Percentiles rank a stretch among this genome's conserved stretches.
Evolutionary conservation across 2,888 invertebrate species (phyloP).

Genomic region (Dolomedes plantarius): DNA sequence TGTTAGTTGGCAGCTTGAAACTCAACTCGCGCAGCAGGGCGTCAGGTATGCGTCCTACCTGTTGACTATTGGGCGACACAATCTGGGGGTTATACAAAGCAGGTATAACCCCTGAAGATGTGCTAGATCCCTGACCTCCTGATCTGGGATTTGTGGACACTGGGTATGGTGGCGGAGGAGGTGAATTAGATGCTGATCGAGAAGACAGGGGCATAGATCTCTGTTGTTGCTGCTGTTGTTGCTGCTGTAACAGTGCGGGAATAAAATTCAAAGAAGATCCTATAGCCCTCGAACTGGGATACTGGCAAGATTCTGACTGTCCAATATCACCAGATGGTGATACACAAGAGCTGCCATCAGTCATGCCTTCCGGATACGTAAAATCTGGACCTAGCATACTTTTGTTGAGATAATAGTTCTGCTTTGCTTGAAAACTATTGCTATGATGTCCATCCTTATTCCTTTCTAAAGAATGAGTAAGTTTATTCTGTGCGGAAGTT

Average conservation of each 20-base stretch:
- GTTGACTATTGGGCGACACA: conserved; percentile 36
- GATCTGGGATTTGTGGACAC: conserved; percentile 26
- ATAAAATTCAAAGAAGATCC: conserved; percentile 67
- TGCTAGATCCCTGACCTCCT: conserved; percentile 19
- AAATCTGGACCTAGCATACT: conserved; percentile 72
- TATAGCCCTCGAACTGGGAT: conserved; percentile 44
- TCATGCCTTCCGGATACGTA: conserved; percentile 63
- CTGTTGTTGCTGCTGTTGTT: conserved; percentile 51
- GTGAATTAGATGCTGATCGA: conserved; percentile 57
- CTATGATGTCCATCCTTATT: conserved; percentile 72
- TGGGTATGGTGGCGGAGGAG: conserved; percentile 57
- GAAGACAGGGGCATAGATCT: conserved; percentile 26
- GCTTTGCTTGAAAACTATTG: conserved; percentile 71
- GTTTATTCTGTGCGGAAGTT: conserved; percentile 46
- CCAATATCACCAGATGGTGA: conserved; percentile 53
- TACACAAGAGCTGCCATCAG: conserved; percentile 41
- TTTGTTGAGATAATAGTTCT: conserved; percentile 72
- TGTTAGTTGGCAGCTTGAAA: conserved; percentile 54
- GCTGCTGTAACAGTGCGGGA: conserved; percentile 54
- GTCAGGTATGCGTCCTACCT: conserved; percentile 50
- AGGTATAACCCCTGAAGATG: conserved; percentile 35
- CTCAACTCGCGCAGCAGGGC: conserved; percentile 52
- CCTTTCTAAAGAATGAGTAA: conserved; percentile 70
- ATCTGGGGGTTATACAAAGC: conserved; percentile 65
- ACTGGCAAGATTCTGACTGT: conserved; percentile 24